Evolutionary conservation across 2,113 vertebrate genomes (phyloP), one percentile per base, ranked within the genome.

Genomic region (Trematocara macrostoma): DNA sequence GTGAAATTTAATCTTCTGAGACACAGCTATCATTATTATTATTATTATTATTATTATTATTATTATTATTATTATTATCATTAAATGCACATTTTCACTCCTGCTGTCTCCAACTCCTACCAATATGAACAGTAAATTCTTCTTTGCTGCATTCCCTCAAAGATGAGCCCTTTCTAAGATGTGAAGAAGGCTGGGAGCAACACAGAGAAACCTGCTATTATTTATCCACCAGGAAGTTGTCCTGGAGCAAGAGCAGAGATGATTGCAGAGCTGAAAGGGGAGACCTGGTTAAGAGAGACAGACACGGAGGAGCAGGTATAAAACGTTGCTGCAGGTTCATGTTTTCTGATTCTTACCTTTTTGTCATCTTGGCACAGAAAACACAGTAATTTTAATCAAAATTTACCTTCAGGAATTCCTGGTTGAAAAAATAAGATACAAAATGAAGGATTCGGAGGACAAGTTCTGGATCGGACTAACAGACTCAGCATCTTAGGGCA

Each of bases 21-120:
- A 56, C 12, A 0, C 55, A 56, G 23, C 55, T 55, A 23, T 23
- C 23, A 42, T 12, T 11, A 11, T 53, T 6, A 53, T 53, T 4
- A 14, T 23, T 53, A 53, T 20, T 6, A 20, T 11, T 2, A 53
- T 53, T 0, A 53, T 51, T 2, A 51, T 23, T 4, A 14, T 23
- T 53, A 53, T 20, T 6, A 20, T 11, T 2, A 53, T 53, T 0
- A 53, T 51, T 2, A 51, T 23, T 0, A 56, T 26, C 4, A 56
- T 56, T 26, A 4, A 5, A 26, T 29, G 53, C 7, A 56, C 11
- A 56, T 56, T 56, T 56, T 56, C 4, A 56, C 23, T 56, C 55
- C 23, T 56, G 23, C 7, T 56, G 23, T 56, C 55, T 29, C 23
- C 23, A 56, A 56, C 23, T 15, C 55, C 7, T 56, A 56, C 20